Evolutionary conservation across 1,140 invertebrate species (phyloP).

Genomic region (Drosophila malerkotliana): DNA sequence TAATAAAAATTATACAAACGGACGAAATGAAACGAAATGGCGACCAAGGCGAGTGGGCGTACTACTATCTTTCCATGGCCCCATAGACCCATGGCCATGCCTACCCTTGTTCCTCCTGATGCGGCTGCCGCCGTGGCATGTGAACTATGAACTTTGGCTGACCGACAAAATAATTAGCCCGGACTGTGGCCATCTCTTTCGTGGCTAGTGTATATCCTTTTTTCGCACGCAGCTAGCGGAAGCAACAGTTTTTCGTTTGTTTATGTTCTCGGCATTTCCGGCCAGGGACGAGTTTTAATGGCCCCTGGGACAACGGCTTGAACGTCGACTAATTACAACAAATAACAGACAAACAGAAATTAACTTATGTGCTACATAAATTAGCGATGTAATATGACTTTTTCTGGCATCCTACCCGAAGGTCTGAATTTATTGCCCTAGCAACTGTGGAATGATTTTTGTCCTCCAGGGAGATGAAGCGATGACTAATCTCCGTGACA

Average conservation of each 20-base stretch:
- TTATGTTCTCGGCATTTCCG: constrained; percentile 59
- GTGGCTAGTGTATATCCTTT: neutral
- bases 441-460: constrained; percentile 20
- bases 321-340: constrained; percentile 76
- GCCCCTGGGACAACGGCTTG: constrained; percentile 64
- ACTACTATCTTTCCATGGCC: constrained; percentile 7
- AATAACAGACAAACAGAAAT: constrained; percentile 76
- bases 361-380: constrained; percentile 82
- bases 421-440: constrained; percentile 40
- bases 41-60: constrained; percentile 12
- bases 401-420: constrained; percentile 18
- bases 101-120: neutral
- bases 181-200: constrained; percentile 17
- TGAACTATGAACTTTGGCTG: constrained; percentile 78
- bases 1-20: constrained; percentile 72
- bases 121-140: constrained; percentile 35
- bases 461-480: constrained; percentile 31
- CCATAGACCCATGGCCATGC: neutral
- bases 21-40: constrained; percentile 10
- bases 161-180: constrained; percentile 81
- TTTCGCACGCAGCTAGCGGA: constrained; percentile 44
- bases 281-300: constrained; percentile 68
- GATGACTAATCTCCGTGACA: constrained; percentile 40
- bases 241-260: constrained; percentile 78
- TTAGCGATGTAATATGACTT: constrained; percentile 68